Evolutionary conservation across 2,888 invertebrate genomes (phyloP), one percentile per base, ranked within the genome.

Genomic region (Acanthosepion esculentum): DNA sequence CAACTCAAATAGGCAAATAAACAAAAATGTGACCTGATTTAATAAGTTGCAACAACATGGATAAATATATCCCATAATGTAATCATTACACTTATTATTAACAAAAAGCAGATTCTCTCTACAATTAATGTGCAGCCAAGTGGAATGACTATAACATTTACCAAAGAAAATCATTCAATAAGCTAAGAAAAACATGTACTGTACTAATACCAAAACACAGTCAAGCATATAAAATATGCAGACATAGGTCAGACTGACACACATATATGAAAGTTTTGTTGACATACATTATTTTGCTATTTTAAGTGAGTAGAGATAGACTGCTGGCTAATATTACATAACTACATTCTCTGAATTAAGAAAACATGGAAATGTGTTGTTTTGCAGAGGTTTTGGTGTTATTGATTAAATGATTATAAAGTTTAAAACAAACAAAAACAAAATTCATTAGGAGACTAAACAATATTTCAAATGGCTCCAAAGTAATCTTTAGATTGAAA

Each of bases 201-300:
- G 78, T n/a, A 78, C 78, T n/a, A 78, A 78, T 78, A 78, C 12
- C n/a, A n/a, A 78, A 78, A 78, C 78, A 78, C 78, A 78, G 78
- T 33, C n/a, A 78, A 78, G 78, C n/a, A 78, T 78, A 78, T 78
- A 78, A 78, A 78, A 78, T n/a, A 78, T 18, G n/a, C 78, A 78
- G 78, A 78, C 78, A 78, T n/a, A 78, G 78, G 78, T 78, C 78
- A 78, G 78, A 78, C 78, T 78, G 78, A 78, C 78, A 78, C n/a
- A 78, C 15, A 78, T 78, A 78, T 78, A n/a, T 78, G n/a, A 78
- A 78, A 78, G 78, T 78, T 78, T n/a, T n/a, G 78, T 78, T 78
- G 78, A 78, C 78, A 78, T 78, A 78, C n/a, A 78, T 78, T 78
- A n/a, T n/a, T n/a, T 78, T 78, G 78, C 78, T 78, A 78, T 78